These are phyloP conservation scores for Pseudotriccus pelzelni DNA, from an alignment of 2,797 vertebrate genomes.

Conservation along the genomic window DNA sequence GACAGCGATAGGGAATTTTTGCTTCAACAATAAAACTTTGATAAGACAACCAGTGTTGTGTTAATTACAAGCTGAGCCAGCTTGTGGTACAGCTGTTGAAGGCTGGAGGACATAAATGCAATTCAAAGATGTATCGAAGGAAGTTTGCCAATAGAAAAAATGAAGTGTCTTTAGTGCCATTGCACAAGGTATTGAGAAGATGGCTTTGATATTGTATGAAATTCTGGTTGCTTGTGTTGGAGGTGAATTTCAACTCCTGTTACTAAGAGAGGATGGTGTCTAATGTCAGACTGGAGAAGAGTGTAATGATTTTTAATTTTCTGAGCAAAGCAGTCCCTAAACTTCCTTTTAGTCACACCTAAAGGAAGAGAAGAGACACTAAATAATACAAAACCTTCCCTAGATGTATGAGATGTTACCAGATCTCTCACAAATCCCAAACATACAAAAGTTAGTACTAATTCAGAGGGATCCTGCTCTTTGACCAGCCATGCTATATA, in stretches of 20 bases:
- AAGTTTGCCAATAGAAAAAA: background rate
- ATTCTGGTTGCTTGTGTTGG: background rate
- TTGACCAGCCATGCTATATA: background rate
- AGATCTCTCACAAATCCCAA: background rate
- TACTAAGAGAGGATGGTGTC: background rate
- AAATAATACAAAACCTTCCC: background rate
- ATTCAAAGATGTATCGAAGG: background rate
- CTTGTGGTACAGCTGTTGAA: slow-evolving; percentile 12
- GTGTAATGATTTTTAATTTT: background rate
- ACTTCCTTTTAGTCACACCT: background rate
- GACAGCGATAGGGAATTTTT: background rate
- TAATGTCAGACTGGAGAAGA: background rate
- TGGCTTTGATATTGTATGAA: background rate
- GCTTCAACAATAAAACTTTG: background rate
- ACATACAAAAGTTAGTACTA: background rate
- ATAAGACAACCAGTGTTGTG: background rate
- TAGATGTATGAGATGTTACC: background rate
- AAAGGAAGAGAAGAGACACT: background rate
- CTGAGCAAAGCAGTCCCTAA: background rate
- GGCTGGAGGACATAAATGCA: background rate
- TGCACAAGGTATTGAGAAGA: background rate
- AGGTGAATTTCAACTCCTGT: background rate
- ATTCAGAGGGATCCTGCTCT: background rate
- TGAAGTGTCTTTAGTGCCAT: background rate
- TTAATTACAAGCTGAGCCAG: background rate